These are phyloP conservation scores for Lampropteryx suffumata DNA, from an alignment of 2,888 invertebrate genomes.

Conservation along the genomic window DNA sequence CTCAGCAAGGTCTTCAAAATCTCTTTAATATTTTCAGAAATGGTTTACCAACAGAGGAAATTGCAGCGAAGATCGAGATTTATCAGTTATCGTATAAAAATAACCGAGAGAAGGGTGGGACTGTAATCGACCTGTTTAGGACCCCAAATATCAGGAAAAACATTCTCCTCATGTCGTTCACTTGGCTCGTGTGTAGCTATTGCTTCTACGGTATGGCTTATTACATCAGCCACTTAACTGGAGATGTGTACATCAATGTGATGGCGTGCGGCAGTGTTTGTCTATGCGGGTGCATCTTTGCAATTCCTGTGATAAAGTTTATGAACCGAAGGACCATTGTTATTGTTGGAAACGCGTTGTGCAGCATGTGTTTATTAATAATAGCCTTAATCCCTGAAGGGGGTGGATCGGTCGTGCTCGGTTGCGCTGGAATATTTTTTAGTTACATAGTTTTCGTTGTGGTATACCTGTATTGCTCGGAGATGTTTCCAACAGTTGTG, in stretches of 20 bases:
- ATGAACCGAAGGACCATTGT: slow-evolving; percentile 85
- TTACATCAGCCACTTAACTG: slow-evolving; percentile 89
- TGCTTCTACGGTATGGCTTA: slow-evolving; percentile 89
- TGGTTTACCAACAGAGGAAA: slow-evolving; percentile 64
- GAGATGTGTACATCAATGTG: slow-evolving; percentile 91
- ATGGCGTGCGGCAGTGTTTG: slow-evolving; percentile 86
- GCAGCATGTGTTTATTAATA: slow-evolving; percentile 83
- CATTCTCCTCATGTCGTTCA: slow-evolving; percentile 87
- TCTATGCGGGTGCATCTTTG: slow-evolving; percentile 80
- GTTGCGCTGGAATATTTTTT: slow-evolving; percentile 89
- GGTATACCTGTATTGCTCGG: slow-evolving; percentile 91
- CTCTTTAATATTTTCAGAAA: slow-evolving; percentile 51
- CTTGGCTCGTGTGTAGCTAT: slow-evolving; percentile 91
- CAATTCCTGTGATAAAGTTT: slow-evolving; percentile 84
- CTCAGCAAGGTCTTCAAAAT: too few relatives aligned
- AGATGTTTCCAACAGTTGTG: slow-evolving; percentile 93
- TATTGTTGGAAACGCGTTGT: slow-evolving; percentile 80
- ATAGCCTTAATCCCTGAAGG: slow-evolving; percentile 82
- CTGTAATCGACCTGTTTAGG: slow-evolving; percentile 84
- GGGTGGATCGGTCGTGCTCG: slow-evolving; percentile 79
- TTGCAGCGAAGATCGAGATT: slow-evolving; percentile 61
- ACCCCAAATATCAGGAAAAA: slow-evolving; percentile 86
- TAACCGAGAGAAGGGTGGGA: slow-evolving; percentile 58
- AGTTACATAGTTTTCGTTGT: slow-evolving; percentile 91
- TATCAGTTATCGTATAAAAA: slow-evolving; percentile 49